Conservation (phyloP, 1,140 invertebrate genomes). For the Nasonia giraulti region DNA sequence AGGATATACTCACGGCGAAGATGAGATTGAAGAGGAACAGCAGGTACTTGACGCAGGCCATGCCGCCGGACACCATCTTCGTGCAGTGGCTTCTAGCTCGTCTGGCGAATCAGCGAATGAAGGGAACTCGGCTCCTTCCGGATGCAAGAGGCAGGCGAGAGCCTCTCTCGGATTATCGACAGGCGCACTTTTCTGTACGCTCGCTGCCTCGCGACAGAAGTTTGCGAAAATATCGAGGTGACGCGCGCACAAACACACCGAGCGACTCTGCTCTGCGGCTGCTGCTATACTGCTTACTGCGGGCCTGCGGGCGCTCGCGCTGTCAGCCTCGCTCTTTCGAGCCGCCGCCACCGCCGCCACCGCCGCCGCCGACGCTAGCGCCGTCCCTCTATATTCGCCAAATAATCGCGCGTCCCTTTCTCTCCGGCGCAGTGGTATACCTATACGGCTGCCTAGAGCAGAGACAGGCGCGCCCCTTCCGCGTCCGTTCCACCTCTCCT, state of each 20-base stretch:
- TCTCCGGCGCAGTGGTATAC: background rate
- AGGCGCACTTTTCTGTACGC: too few relatives aligned
- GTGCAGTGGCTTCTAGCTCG: background rate
- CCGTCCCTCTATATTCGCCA: background rate
- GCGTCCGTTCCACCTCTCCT: too few relatives aligned
- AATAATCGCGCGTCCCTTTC: constrained; percentile 1
- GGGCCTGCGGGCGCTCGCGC: too few relatives aligned
- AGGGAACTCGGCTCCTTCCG: too few relatives aligned
- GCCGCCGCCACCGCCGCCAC: background rate
- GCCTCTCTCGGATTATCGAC: background rate
- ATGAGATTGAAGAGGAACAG: constrained; percentile 89
- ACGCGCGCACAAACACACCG: background rate
- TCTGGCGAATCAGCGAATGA: background rate
- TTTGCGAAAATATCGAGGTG: background rate
- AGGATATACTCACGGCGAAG: constrained; percentile 83
- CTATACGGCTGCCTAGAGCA: background rate
- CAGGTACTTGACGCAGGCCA: constrained; percentile 87
- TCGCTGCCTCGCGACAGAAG: too few relatives aligned
- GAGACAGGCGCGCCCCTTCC: too few relatives aligned
- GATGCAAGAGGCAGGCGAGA: too few relatives aligned
- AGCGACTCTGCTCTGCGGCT: constrained; percentile 12
- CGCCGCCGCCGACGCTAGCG: background rate
- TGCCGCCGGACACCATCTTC: constrained; percentile 83
- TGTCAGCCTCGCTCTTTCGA: background rate
- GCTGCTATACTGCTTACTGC: constrained; percentile 4